Percentiles rank a stretch among this genome's conserved stretches.
Conservation (phyloP, 2,113 vertebrate genomes). For the Alces alces region DNA sequence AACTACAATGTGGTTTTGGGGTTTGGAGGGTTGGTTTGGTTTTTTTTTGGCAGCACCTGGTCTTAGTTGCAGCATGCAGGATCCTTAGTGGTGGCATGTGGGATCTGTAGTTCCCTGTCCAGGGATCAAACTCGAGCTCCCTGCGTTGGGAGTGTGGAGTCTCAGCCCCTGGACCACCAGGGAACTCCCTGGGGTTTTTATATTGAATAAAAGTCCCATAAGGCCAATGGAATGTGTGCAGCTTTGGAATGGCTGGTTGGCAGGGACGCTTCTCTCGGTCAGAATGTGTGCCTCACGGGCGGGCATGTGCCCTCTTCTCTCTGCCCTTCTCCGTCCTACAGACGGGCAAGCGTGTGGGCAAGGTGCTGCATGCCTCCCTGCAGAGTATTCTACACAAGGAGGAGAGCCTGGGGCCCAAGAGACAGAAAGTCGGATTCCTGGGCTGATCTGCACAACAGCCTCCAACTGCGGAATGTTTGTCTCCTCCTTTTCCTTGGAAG, state of each 20-base stretch:
- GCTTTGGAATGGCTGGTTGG: background rate
- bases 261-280: background rate
- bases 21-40: background rate
- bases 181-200: background rate
- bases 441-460: conserved; percentile 76
- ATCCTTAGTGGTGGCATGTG: background rate
- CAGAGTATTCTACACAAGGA: conserved; percentile 89
- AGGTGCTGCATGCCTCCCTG: conserved; percentile 86
- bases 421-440: conserved; percentile 94
- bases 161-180: background rate
- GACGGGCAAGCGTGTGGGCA: conserved; percentile 93
- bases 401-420: conserved; percentile 86
- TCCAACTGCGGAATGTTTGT: background rate
- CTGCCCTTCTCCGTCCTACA: conserved; percentile 68
- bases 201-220: background rate
- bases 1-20: background rate
- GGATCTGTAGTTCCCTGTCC: background rate
- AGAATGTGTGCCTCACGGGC: background rate
- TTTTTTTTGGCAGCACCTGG: background rate
- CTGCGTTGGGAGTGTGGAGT: background rate
- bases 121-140: background rate
- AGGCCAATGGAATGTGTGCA: background rate
- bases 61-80: background rate
- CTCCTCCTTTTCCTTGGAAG: background rate
- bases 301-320: background rate